Evolutionary conservation across 1,140 invertebrate genomes (phyloP).

Genomic region (Atta cephalotes): DNA sequence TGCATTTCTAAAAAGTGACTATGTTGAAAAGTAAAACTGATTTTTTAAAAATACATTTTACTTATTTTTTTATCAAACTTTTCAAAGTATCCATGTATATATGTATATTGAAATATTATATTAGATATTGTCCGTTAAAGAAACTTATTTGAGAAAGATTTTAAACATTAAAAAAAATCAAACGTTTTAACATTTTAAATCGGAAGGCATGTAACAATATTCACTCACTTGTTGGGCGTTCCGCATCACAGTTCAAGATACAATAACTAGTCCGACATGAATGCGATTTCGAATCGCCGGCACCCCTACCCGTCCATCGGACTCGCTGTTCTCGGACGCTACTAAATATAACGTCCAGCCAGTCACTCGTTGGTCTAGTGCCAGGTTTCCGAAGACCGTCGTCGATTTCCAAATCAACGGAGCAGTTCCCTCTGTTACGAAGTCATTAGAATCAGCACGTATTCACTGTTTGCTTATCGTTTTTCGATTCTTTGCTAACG

Average conservation of each 20-base stretch:
- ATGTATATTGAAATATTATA: too few relatives aligned
- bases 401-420: conserved; percentile 45
- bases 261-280: conserved; percentile 60
- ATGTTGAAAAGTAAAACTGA: too few relatives aligned
- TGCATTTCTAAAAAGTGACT: too few relatives aligned
- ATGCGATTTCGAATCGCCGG: conserved; percentile 39
- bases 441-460: conserved; percentile 24
- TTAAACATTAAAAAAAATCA: background rate
- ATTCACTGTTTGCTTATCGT: conserved; percentile 35
- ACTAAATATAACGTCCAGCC: conserved; percentile 86
- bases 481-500: conserved; percentile 13
- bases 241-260: conserved; percentile 13
- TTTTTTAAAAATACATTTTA: too few relatives aligned
- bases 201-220: too few relatives aligned
- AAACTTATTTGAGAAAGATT: background rate
- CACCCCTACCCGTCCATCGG: conserved; percentile 44
- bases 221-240: background rate
- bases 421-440: conserved; percentile 57
- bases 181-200: background rate
- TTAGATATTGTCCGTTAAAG: background rate
- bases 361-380: conserved; percentile 82
- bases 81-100: too few relatives aligned
- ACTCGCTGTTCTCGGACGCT: conserved; percentile 70
- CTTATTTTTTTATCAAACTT: too few relatives aligned
- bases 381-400: conserved; percentile 78